Percentiles rank a stretch among this genome's conserved stretches.
Evolutionary conservation across 1,140 invertebrate species (phyloP).

Genomic region (Eueides isabella): DNA sequence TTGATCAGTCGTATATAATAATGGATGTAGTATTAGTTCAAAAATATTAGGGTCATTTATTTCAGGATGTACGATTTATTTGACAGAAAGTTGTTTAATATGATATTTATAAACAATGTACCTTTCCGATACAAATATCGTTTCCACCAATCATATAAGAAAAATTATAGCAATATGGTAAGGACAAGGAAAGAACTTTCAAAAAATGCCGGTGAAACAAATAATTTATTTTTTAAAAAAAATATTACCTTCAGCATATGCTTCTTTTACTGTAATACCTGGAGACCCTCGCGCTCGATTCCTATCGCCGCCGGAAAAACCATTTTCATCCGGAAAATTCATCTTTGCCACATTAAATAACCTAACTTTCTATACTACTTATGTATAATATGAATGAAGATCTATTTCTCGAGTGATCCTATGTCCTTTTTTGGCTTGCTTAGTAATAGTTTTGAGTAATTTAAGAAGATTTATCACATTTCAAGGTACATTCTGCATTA

Average conservation of each 20-base stretch:
- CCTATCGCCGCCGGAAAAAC: constrained; percentile 43
- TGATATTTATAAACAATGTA: too few species aligned
- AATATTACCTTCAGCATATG: constrained; percentile 58
- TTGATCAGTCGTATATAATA: too few species aligned
- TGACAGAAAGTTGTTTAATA: too few species aligned
- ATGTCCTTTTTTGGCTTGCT: constrained; percentile 16
- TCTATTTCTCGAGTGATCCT: constrained; percentile 15
- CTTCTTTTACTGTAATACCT: constrained; percentile 49
- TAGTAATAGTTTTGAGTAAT: constrained; percentile 19
- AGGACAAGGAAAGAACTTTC: neutral
- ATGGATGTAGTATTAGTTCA: too few species aligned
- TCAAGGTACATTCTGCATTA: constrained; percentile 33
- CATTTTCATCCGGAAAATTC: constrained; percentile 58
- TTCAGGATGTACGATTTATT: too few species aligned
- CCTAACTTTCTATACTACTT: constrained; percentile 22
- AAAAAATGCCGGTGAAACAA: neutral
- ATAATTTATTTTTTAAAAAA: neutral
- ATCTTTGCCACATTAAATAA: constrained; percentile 51
- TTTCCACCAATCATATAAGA: too few species aligned
- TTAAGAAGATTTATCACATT: constrained; percentile 33
- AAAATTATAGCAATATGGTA: neutral
- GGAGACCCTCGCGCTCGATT: constrained; percentile 33
- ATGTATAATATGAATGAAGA: neutral
- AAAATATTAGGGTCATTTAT: too few species aligned
- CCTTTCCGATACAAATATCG: too few species aligned